Evolutionary conservation across 2,113 vertebrate species (phyloP).

Genomic region (Corythornis cristatus): DNA sequence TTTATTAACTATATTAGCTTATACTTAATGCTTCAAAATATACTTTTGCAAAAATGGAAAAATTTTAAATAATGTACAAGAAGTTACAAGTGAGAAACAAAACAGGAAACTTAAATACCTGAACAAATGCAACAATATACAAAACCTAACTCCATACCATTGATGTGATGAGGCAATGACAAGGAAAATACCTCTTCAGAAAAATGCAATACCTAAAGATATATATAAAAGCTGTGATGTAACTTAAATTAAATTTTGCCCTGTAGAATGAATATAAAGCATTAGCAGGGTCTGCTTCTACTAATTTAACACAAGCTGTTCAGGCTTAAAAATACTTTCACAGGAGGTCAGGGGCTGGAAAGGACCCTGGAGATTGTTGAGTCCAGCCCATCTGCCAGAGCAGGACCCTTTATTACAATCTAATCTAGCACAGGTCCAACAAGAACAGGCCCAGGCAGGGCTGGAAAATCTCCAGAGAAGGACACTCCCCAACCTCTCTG

Average conservation of each 20-base stretch:
- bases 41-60: not conserved
- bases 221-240: not conserved
- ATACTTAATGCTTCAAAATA: not conserved
- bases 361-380: too few species aligned
- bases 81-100: not conserved
- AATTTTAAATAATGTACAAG: not conserved
- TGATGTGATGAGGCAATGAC: not conserved
- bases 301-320: not conserved
- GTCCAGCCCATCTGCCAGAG: too few species aligned
- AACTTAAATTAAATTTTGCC: not conserved
- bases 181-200: not conserved
- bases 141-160: not conserved
- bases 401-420: too few species aligned
- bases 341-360: too few species aligned
- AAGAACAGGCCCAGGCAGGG: too few species aligned
- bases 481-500: too few species aligned
- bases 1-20: conserved; percentile 29
- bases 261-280: not conserved
- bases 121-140: not conserved
- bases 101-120: not conserved
- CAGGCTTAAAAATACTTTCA: conserved; percentile 8
- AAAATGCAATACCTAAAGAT: not conserved
- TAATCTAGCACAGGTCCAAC: too few species aligned
- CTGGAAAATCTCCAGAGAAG: too few species aligned
- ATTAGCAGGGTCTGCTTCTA: not conserved